Conservation (phyloP, 2,113 vertebrate genomes). For the Prietella phreatophila region DNA sequence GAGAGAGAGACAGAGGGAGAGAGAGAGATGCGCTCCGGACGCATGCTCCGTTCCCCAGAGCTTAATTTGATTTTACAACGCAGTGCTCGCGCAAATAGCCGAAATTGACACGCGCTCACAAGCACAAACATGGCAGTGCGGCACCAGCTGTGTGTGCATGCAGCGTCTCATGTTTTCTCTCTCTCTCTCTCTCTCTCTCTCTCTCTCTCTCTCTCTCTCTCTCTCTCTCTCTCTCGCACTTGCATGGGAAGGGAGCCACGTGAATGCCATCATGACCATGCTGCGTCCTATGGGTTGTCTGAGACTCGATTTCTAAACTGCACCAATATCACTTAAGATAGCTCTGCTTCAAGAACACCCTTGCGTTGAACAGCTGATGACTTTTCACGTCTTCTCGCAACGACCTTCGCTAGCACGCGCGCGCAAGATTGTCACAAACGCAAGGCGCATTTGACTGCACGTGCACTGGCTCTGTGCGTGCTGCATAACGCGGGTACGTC, state of each 20-base stretch:
- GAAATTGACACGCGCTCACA: constrained; percentile 36
- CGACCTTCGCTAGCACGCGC: neutral
- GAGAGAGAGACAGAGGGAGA: neutral
- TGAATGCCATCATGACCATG: constrained; percentile 28
- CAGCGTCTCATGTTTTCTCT: neutral
- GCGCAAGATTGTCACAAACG: neutral
- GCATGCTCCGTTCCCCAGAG: constrained; percentile 4
- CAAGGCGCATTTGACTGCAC: neutral
- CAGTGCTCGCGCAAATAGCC: constrained; percentile 51
- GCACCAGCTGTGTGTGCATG: constrained; percentile 19
- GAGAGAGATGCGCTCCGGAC: constrained; percentile 20
- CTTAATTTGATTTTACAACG: constrained; percentile 58
- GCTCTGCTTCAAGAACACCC: neutral
- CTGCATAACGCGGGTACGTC: neutral
- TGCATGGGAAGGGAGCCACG: constrained; percentile 17
- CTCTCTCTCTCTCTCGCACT: neutral
- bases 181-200: neutral
- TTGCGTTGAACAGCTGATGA: neutral
- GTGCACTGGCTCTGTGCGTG: neutral
- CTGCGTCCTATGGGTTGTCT: neutral
- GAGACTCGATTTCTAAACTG: neutral
- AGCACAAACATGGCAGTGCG: constrained; percentile 41
- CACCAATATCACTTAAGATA: neutral
- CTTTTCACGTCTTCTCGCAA: neutral
- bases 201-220: neutral